phyloP scores from a whole-genome alignment of 2,797 vertebrate genomes.

The Coracias cyanogaster region DNA sequence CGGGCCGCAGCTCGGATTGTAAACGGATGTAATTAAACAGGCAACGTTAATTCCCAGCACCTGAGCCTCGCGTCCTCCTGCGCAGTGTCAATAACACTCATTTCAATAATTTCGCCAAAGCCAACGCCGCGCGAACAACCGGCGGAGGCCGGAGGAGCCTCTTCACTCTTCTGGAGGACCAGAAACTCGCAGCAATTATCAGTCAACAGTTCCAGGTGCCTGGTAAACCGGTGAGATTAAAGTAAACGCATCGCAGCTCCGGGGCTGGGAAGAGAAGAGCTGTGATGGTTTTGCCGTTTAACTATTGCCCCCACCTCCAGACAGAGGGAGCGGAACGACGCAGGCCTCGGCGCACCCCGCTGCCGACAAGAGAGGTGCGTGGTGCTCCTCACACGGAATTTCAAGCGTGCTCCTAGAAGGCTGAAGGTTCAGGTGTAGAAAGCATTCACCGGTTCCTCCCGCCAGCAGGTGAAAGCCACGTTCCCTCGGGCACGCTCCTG shows the following conservation, averaged over 20 bases:
- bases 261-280: conserved; percentile 5
- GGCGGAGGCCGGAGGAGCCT: not conserved
- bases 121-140: not conserved
- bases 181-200: not conserved
- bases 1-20: not conserved
- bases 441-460: not conserved
- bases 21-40: conserved; percentile 29
- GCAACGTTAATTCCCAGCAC: conserved; percentile 12
- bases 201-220: conserved; percentile 18
- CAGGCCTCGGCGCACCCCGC: accelerated
- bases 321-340: accelerated
- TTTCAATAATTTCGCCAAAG: not conserved
- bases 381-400: not conserved
- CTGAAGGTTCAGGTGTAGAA: not conserved
- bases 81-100: not conserved
- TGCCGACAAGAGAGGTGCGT: accelerated
- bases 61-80: not conserved
- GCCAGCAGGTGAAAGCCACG: accelerated
- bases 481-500: too few species aligned
- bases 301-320: not conserved
- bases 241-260: not conserved
- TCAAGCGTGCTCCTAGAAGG: not conserved
- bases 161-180: not conserved
- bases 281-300: not conserved
- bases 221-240: not conserved